A percentile compares a stretch with the other conserved stretches of the same genome.
phyloP scores from a whole-genome alignment of 2,797 vertebrate genomes.

The Lutjanus argentimaculatus region DNA sequence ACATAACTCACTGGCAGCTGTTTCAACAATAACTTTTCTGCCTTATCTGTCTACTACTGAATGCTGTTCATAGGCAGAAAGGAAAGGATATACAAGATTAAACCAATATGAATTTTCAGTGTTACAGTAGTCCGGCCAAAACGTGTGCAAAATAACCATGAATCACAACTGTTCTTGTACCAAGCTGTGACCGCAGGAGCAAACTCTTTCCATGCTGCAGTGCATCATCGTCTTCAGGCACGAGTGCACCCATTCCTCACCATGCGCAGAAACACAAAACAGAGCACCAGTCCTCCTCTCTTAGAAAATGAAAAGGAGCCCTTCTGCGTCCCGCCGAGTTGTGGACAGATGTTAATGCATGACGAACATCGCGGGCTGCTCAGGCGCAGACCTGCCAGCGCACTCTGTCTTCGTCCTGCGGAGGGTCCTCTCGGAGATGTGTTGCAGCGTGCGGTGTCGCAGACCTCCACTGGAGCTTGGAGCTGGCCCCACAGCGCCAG shows the following conservation, averaged over 20 bases:
- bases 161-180: conserved; percentile 76
- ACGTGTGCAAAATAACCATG: conserved; percentile 76
- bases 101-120: conserved; percentile 66
- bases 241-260: conserved; percentile 56
- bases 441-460: conserved; percentile 55
- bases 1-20: conserved; percentile 26
- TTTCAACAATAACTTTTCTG: conserved; percentile 13
- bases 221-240: conserved; percentile 59
- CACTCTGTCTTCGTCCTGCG: conserved; percentile 40
- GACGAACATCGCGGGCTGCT: conserved; percentile 47
- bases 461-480: conserved; percentile 79
- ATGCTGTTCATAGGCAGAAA: conserved; percentile 17
- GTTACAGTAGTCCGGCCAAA: conserved; percentile 73
- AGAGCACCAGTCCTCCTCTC: conserved; percentile 19
- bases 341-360: conserved; percentile 66
- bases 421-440: conserved; percentile 65
- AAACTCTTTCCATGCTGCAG: conserved; percentile 78
- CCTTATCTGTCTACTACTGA: conserved; percentile 49
- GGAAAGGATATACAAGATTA: conserved; percentile 58
- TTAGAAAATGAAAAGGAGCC: conserved; percentile 39
- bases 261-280: conserved; percentile 54
- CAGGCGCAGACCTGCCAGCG: conserved; percentile 50
- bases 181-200: conserved; percentile 78
- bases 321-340: conserved; percentile 47
- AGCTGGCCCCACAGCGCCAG: conserved; percentile 73